Evolutionary conservation across 2,797 vertebrate species (phyloP), one percentile per base, ranked within the genome.

Genomic region (Remorina albescens): DNA sequence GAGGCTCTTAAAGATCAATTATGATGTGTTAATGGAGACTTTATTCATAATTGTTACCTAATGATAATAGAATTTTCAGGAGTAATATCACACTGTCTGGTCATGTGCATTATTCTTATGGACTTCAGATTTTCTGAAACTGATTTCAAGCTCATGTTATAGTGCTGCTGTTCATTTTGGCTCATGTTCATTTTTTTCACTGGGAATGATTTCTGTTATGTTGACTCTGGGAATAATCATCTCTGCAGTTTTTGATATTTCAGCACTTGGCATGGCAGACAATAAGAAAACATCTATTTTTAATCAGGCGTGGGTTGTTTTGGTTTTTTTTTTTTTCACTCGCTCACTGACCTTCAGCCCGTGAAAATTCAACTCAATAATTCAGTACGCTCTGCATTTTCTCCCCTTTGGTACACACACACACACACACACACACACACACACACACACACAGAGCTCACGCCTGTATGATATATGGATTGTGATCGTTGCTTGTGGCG

Each of bases 281-380:
- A 94, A 94, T 94, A 93, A 88, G 83, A 91, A 92, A 91, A 93
- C 92, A 94, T 95, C 76, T 90, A 94, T 95, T 93, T 95, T 95
- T 95, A 93, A 95, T 95, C 86, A 91, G 80, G 42, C 42, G 36
- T 76, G 69, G 30, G 30, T 3, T 58, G 79, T 70, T 74, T 82
- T n/a, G n/a, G n/a, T n/a, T n/a, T 64, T 54, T 83, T 74, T 80
- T 58, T 80, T 70, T 74, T 63, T 82, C 71, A 80, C 82, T 85
- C 68, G 71, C 86, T 88, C 90, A 61, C 88, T 95, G 94, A 95
- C 94, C 94, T 94, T 93, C 94, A 94, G 93, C 81, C 89, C 78
- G 70, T 89, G 89, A 92, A 95, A 94, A 93, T 91, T 89, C 88
- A 90, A 88, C 89, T 95, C 90, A 95, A 95, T 95, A 94, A 95